Evolutionary conservation across 1,140 invertebrate species (phyloP).

Genomic region (Platyura marginata): DNA sequence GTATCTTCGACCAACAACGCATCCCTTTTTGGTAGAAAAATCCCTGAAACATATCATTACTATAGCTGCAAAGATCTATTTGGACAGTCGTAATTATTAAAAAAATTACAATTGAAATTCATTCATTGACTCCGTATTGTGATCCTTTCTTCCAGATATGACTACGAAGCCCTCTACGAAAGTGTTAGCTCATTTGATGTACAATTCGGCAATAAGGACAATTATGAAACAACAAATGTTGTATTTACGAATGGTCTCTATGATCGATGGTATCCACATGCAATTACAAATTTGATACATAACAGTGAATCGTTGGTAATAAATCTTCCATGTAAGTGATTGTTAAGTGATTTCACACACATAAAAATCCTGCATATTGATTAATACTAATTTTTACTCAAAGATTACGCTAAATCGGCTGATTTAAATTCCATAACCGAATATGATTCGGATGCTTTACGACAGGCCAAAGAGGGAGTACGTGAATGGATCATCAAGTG

Average conservation of each 20-base stretch:
- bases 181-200: no score
- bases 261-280: background rate
- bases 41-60: constrained; percentile 38
- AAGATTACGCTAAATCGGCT: background rate
- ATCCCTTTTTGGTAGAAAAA: constrained; percentile 40
- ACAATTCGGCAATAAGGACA: no score
- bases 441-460: background rate
- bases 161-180: no score
- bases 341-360: no score
- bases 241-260: background rate
- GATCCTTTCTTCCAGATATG: no score
- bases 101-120: no score
- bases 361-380: no score
- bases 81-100: constrained; percentile 21
- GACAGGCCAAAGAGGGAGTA: background rate
- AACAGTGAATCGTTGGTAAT: no score
- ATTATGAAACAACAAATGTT: background rate
- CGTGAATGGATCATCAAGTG: background rate
- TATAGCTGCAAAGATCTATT: constrained; percentile 49
- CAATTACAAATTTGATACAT: no score
- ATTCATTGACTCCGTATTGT: no score
- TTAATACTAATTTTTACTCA: background rate
- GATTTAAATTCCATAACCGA: background rate
- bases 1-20: constrained; percentile 34
- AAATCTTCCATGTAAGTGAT: no score